Percentiles rank a stretch among this genome's conserved stretches.
Evolutionary conservation across 2,113 vertebrate species (phyloP).

Genomic region (Vulpes vulpes): DNA sequence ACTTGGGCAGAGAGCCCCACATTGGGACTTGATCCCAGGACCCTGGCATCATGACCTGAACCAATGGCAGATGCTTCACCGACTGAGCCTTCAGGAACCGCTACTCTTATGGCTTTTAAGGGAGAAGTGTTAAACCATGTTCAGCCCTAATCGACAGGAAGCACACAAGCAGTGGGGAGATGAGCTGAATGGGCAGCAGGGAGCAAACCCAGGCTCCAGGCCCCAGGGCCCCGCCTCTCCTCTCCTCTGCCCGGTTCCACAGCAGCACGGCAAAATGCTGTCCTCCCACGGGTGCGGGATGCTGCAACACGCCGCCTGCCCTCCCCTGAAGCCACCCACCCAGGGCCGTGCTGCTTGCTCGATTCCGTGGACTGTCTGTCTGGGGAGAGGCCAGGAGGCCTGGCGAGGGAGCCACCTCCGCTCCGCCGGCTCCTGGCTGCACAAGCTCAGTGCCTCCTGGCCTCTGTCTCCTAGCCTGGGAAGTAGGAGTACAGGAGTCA

Average conservation of each 20-base stretch:
- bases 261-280: not conserved
- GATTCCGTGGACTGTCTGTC: accelerated
- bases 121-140: not conserved
- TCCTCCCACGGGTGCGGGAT: not conserved
- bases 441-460: not conserved
- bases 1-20: too few species aligned
- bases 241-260: not conserved
- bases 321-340: not conserved
- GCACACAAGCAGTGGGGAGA: not conserved
- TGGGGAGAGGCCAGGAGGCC: not conserved
- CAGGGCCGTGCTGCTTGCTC: accelerated
- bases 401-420: not conserved
- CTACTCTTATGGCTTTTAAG: not conserved
- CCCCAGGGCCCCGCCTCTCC: too few species aligned
- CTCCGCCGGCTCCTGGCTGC: not conserved
- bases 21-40: too few species aligned
- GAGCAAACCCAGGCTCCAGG: not conserved
- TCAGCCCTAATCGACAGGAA: not conserved
- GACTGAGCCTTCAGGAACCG: too few species aligned
- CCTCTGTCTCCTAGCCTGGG: not conserved
- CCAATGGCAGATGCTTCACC: too few species aligned
- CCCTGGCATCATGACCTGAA: too few species aligned
- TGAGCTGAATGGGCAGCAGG: not conserved
- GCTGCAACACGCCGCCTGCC: accelerated
- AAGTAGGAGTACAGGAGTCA: not conserved